A percentile compares a stretch with the other conserved stretches of the same genome.
These are phyloP conservation scores for Pristionchus exspectatus DNA, from an alignment of 2,888 invertebrate species.

Conservation along the genomic window DNA sequence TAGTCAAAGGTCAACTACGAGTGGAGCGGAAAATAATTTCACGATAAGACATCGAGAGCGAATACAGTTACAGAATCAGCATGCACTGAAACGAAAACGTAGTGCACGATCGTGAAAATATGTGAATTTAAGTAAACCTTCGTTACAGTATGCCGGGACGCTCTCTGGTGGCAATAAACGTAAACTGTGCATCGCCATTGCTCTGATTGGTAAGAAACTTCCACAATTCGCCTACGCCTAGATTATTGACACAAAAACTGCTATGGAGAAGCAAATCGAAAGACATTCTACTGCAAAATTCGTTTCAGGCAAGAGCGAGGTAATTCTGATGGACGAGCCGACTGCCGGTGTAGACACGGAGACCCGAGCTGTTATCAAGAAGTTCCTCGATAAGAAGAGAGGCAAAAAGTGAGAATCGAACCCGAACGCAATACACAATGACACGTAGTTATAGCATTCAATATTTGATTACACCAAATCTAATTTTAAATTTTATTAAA, in stretches of 20 bases:
- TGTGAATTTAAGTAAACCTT: neutral
- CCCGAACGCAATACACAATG: no score
- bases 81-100: no score
- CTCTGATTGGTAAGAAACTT: neutral
- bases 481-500: neutral
- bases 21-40: no score
- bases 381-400: constrained; percentile 64
- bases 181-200: neutral
- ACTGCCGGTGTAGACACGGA: constrained; percentile 71
- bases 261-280: no score
- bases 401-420: constrained; percentile 53
- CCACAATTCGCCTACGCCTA: neutral
- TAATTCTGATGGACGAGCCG: constrained; percentile 75
- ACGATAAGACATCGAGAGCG: no score
- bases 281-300: neutral
- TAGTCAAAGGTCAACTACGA: no score
- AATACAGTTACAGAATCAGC: no score
- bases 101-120: no score
- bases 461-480: no score
- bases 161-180: constrained; percentile 10
- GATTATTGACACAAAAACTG: neutral
- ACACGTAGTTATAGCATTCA: no score
- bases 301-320: constrained; percentile 60
- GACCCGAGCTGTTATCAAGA: constrained; percentile 63
- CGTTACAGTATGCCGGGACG: neutral